Evolutionary conservation across 2,888 invertebrate species (phyloP).

Genomic region (Papilio gigon): DNA sequence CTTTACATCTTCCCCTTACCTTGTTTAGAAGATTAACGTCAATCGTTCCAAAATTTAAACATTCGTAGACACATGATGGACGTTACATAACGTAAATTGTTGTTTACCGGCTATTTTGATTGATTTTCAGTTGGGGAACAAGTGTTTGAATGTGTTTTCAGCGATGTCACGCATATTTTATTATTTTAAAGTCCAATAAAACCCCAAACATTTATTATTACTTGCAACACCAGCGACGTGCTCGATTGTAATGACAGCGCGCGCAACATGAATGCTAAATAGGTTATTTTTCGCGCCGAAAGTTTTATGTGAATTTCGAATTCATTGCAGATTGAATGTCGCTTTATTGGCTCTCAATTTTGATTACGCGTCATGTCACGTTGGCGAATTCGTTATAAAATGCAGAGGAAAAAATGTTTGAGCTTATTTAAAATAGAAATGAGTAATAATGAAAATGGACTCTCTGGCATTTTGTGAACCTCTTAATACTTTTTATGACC

Average conservation of each 20-base stretch:
- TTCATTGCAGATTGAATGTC: slow-evolving; percentile 58
- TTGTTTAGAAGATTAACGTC: too few species aligned
- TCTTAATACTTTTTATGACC: too few species aligned
- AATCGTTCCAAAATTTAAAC: too few species aligned
- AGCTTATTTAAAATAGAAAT: too few species aligned
- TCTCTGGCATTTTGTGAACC: too few species aligned
- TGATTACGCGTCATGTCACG: slow-evolving; percentile 45
- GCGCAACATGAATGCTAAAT: slow-evolving; percentile 64
- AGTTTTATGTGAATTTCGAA: slow-evolving; percentile 52
- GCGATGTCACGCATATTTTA: slow-evolving; percentile 20
- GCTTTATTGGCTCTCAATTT: slow-evolving; percentile 59
- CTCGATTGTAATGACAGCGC: slow-evolving; percentile 48
- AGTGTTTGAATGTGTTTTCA: not conserved
- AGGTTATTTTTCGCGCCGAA: slow-evolving; percentile 50
- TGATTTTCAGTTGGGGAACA: not conserved
- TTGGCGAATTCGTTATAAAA: slow-evolving; percentile 15
- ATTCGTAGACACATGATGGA: too few species aligned
- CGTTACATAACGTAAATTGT: too few species aligned
- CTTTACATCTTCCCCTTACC: too few species aligned
- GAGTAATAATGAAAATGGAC: too few species aligned
- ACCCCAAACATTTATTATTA: slow-evolving; percentile 26
- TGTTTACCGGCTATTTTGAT: not conserved
- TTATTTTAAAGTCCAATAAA: slow-evolving; percentile 23
- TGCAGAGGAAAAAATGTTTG: not conserved
- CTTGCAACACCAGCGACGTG: slow-evolving; percentile 29